Conservation (phyloP, 2,113 vertebrate species). For the Terrapene triunguis region DNA sequence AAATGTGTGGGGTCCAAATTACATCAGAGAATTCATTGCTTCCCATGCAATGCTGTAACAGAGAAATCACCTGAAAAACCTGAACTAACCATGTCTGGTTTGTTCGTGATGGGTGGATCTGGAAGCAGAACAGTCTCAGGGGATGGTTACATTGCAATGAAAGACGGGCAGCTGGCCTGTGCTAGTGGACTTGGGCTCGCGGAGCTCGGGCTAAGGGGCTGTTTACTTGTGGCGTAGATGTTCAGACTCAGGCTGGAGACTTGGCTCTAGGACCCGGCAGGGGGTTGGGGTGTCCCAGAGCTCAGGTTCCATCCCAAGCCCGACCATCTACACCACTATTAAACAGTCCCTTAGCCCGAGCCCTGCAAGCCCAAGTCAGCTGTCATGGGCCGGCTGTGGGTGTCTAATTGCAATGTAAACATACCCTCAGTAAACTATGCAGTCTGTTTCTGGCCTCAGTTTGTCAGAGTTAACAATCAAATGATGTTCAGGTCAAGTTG, state of each 20-base stretch:
- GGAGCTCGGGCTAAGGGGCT: neutral
- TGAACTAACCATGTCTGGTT: conserved; percentile 5
- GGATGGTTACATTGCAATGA: neutral
- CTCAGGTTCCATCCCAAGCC: neutral
- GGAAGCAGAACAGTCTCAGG: conserved; percentile 1
- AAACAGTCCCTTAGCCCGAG: neutral
- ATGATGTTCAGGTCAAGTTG: conserved; percentile 31
- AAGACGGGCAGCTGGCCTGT: neutral
- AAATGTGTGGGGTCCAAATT: neutral
- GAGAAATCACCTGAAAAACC: neutral
- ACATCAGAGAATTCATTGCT: neutral
- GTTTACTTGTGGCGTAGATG: neutral
- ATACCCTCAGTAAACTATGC: neutral
- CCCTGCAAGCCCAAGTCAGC: neutral
- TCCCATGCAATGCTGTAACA: neutral
- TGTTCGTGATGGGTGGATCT: neutral
- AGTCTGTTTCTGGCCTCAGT: conserved; percentile 13
- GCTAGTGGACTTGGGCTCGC: neutral
- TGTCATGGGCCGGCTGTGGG: neutral
- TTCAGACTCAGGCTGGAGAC: neutral
- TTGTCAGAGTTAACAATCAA: conserved; percentile 21
- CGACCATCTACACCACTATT: neutral
- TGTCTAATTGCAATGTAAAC: neutral
- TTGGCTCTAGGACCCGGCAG: neutral
- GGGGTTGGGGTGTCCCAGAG: neutral